phyloP scores from a whole-genome alignment of 2,113 vertebrate genomes.

The Todiramphus chloris region DNA sequence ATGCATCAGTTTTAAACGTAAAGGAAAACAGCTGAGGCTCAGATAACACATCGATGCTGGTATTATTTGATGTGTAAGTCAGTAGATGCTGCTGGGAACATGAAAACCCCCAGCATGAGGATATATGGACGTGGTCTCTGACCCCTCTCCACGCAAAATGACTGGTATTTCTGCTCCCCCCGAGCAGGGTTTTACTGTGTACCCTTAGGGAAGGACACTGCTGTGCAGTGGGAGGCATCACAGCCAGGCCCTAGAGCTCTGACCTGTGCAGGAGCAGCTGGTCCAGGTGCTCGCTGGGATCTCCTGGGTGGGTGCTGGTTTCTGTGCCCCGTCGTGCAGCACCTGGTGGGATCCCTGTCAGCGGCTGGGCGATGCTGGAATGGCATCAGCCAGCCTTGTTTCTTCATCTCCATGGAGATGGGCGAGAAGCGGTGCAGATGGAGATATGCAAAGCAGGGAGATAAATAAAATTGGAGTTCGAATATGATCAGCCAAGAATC shows the following conservation, averaged over 20 bases:
- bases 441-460: constrained; percentile 46
- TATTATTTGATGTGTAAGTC: background rate
- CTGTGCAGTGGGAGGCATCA: background rate
- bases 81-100: background rate
- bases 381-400: background rate
- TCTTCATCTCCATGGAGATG: constrained; percentile 65
- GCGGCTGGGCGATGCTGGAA: background rate
- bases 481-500: background rate
- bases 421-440: constrained; percentile 21
- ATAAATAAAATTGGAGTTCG: constrained; percentile 7
- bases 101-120: background rate
- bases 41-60: background rate
- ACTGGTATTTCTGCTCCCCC: background rate
- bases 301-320: background rate
- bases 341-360: background rate
- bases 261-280: background rate
- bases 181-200: background rate
- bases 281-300: background rate
- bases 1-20: background rate
- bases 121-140: background rate
- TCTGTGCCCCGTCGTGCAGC: background rate
- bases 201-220: background rate
- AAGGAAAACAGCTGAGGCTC: background rate
- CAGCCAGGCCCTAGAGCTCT: background rate
- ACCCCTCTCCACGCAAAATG: background rate